Evolutionary conservation across 2,888 invertebrate species (phyloP).

Genomic region (Pandemis heparana): DNA sequence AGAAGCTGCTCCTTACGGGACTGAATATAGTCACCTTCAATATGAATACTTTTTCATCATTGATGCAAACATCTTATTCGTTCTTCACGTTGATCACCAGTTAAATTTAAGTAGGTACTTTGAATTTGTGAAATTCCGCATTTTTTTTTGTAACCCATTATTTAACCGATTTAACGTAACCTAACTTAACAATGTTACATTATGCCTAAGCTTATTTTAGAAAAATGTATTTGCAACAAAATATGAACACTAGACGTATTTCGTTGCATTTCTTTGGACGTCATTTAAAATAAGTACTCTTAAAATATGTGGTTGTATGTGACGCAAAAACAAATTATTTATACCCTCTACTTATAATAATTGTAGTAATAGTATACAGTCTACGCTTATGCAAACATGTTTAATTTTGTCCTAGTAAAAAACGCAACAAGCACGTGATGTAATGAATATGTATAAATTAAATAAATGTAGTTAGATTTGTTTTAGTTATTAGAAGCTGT

Average conservation of each 20-base stretch:
- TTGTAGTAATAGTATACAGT: slow-evolving; percentile 3
- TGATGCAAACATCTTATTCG: slow-evolving; percentile 71
- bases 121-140: background rate
- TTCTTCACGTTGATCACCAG: slow-evolving; percentile 69
- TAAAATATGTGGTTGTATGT: too few species aligned
- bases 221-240: too few species aligned
- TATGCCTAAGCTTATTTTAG: too few species aligned
- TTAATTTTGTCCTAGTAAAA: slow-evolving; percentile 16
- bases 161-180: too few species aligned
- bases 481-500: background rate
- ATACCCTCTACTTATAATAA: slow-evolving; percentile 18
- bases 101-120: slow-evolving; percentile 41
- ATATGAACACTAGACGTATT: too few species aligned
- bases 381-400: slow-evolving; percentile 5
- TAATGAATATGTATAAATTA: background rate
- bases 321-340: background rate
- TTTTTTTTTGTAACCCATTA: background rate
- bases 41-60: slow-evolving; percentile 72
- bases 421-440: background rate
- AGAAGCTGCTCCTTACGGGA: slow-evolving; percentile 62
- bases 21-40: slow-evolving; percentile 64
- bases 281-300: background rate
- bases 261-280: background rate
- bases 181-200: too few species aligned
- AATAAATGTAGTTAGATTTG: background rate